Conservation (phyloP, 2,888 invertebrate genomes). For the Drosophila prostipennis region DNA sequence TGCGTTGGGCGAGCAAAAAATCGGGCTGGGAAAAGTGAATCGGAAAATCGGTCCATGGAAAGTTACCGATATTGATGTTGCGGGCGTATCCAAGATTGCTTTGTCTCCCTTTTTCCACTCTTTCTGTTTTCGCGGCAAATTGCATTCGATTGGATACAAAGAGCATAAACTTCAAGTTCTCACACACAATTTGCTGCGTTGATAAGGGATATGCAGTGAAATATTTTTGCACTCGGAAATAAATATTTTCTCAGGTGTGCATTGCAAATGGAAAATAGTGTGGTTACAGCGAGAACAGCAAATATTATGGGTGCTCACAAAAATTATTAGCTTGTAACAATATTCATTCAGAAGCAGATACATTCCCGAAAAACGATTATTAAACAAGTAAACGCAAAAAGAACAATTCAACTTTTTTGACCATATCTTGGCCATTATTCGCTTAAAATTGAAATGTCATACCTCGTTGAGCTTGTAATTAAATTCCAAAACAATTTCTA, state of each 20-base stretch:
- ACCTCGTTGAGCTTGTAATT: too few relatives aligned
- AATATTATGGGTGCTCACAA: neutral
- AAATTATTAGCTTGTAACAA: too few relatives aligned
- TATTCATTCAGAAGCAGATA: too few relatives aligned
- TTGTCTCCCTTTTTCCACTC: conserved; percentile 22
- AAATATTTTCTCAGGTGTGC: conserved; percentile 9
- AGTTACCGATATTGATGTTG: conserved; percentile 30
- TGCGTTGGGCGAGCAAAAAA: conserved; percentile 28
- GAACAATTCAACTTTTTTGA: too few relatives aligned
- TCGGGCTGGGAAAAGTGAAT: conserved; percentile 34
- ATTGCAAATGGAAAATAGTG: conserved; percentile 10
- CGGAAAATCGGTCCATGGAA: conserved; percentile 48
- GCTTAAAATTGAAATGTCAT: too few relatives aligned
- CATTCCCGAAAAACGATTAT: too few relatives aligned
- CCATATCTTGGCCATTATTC: too few relatives aligned
- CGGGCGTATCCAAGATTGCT: conserved; percentile 10
- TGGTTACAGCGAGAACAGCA: neutral
- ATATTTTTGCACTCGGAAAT: conserved; percentile 5
- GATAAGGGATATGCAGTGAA: conserved; percentile 3
- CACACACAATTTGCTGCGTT: conserved; percentile 40
- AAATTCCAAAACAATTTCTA: too few relatives aligned
- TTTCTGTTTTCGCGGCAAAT: conserved; percentile 33
- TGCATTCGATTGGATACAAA: conserved; percentile 42
- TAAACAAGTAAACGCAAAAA: too few relatives aligned
- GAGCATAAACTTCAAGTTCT: conserved; percentile 18